Evolutionary conservation across 2,888 invertebrate genomes (phyloP).

Genomic region (Anticlea derivata): DNA sequence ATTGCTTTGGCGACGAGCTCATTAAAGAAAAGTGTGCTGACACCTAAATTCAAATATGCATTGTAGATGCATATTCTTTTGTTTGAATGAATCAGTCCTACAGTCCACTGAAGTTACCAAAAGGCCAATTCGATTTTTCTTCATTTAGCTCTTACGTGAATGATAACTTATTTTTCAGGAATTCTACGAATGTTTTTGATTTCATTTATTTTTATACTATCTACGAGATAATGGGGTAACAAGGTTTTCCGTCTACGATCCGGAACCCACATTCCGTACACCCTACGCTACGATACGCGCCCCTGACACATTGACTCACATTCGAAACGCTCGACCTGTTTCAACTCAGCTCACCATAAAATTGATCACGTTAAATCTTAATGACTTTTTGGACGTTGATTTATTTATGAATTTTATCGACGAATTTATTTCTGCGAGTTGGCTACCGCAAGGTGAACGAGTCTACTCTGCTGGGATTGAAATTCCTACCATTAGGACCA

Average conservation of each 20-base stretch:
- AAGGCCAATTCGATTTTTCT: no score
- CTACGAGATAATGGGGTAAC: slow-evolving; percentile 9
- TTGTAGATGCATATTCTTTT: no score
- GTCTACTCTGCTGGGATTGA: background rate
- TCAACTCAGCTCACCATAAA: slow-evolving; percentile 35
- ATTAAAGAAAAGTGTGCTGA: no score
- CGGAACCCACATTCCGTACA: slow-evolving; percentile 49
- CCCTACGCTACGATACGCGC: slow-evolving; percentile 47
- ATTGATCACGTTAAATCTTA: slow-evolving; percentile 41
- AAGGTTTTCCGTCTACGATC: slow-evolving; percentile 31
- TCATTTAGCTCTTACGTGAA: no score
- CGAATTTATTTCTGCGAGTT: slow-evolving; percentile 11
- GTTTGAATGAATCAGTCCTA: no score
- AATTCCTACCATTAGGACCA: no score
- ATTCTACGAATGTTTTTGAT: no score
- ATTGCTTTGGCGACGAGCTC: slow-evolving; percentile 28
- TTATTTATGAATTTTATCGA: slow-evolving; percentile 16
- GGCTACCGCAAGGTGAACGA: background rate
- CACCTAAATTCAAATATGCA: no score
- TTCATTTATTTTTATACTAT: background rate
- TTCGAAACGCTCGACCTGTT: slow-evolving; percentile 50
- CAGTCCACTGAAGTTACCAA: no score
- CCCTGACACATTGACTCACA: slow-evolving; percentile 66
- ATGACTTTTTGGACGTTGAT: slow-evolving; percentile 27
- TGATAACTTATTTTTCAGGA: no score